These are phyloP conservation scores for Irena cyanogastra DNA, from an alignment of 2,113 vertebrate genomes.

Conservation along the genomic window DNA sequence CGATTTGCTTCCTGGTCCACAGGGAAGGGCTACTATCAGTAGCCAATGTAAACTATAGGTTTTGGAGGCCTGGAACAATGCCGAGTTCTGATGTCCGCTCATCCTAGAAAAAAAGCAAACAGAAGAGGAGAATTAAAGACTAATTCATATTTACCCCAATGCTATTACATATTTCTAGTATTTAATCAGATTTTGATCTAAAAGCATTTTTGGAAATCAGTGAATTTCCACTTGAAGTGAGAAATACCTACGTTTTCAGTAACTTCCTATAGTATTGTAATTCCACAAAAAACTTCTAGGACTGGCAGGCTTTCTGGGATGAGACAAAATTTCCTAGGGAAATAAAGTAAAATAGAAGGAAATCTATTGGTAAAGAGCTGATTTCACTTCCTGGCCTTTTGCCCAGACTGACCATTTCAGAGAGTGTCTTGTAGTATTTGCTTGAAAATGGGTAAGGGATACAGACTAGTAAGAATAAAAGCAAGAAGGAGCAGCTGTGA, in stretches of 20 bases:
- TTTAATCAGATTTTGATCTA: background rate
- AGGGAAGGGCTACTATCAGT: background rate
- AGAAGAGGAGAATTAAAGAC: background rate
- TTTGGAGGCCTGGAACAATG: background rate
- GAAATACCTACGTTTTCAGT: background rate
- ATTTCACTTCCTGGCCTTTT: slow-evolving; percentile 61
- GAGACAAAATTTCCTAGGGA: slow-evolving; percentile 54
- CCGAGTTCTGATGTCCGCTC: background rate
- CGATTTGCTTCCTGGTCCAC: background rate
- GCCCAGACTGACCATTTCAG: slow-evolving; percentile 31
- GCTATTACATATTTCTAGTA: background rate
- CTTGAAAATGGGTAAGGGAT: background rate
- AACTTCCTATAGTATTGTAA: background rate
- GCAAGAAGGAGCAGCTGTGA: slow-evolving; percentile 47
- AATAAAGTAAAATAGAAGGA: slow-evolving; percentile 63
- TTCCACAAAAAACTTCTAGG: background rate
- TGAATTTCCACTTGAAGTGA: background rate
- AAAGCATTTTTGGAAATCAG: background rate
- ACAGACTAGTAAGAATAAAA: slow-evolving; percentile 9
- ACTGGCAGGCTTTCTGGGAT: background rate
- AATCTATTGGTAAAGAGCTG: slow-evolving; percentile 18
- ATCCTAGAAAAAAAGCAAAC: background rate
- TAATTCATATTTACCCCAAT: background rate
- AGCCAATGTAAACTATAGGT: background rate
- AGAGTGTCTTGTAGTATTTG: background rate